These are phyloP conservation scores for Pseudochirops cupreus DNA, from an alignment of 2,797 vertebrate genomes.

Conservation along the genomic window DNA sequence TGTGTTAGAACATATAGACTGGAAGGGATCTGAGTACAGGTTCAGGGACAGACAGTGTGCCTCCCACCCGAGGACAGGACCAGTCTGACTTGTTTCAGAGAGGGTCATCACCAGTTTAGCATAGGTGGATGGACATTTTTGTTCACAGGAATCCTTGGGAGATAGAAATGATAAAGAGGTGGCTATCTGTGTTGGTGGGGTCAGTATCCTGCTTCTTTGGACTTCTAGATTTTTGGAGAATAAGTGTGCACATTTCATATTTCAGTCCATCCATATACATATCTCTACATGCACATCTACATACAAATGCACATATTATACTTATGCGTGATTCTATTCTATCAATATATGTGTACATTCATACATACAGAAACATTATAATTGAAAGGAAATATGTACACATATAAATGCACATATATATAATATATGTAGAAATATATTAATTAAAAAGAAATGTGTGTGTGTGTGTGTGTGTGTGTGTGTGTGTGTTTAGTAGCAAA, in stretches of 20 bases:
- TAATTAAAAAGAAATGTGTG: no score
- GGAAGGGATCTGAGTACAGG: background rate
- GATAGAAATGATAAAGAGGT: background rate
- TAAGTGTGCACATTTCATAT: background rate
- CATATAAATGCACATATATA: no score
- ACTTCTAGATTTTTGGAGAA: background rate
- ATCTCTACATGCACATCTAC: background rate
- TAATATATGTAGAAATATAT: no score
- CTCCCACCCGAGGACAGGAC: background rate
- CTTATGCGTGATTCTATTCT: background rate
- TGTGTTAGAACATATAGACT: background rate
- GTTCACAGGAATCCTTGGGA: background rate
- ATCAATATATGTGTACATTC: background rate
- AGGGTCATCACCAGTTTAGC: background rate
- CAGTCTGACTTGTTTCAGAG: background rate
- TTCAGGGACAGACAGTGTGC: background rate
- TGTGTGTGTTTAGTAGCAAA: background rate
- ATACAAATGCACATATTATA: background rate
- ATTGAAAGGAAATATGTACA: background rate
- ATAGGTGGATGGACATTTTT: background rate
- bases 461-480: no score
- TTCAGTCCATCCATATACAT: background rate
- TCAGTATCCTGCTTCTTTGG: background rate
- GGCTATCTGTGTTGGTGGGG: background rate
- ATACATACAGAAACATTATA: background rate